Base-by-base conservation (phyloP, 2,797 vertebrate genomes). In the Buphagus erythrorhynchus region DNA sequence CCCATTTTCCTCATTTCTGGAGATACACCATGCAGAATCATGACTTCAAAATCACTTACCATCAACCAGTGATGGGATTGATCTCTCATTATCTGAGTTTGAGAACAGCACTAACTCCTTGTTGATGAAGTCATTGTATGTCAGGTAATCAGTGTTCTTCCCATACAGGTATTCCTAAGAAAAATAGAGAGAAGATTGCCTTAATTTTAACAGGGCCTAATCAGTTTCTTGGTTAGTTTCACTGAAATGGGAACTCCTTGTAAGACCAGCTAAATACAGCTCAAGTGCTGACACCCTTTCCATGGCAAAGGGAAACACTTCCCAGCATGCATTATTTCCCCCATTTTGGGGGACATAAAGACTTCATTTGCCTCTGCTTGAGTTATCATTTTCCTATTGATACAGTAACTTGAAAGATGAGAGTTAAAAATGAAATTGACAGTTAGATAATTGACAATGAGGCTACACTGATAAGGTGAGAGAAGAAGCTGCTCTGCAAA, bases 1-100 rank as follows among this genome's bases (percentile, higher is more conserved):
- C 3, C 5, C n/a, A 29, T 36, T 66, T 48, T 48, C 22, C 24
- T 54, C n/a, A 31, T 2, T 28, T 45, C 11, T 51, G 57, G 28
- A 43, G 38, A 87, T 4, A 31, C 11, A 26, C 24, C 29, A 22
- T 4, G 38, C 3, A 29, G 45, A 92, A 40, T 9, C 31, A 43
- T 0, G 9, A 4, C 10, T n/a, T 22, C 36, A 46, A 71, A 79
- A 52, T 40, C 63, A 96, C 99, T 95, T 87, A 99, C 99, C 99
- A 83, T 99, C 99, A 61, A 99, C 99, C 96, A 99, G 97, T 45
- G 99, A 99, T 5, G 99, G 99, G 95, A 99, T 98, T 40, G 99
- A 99, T 88, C 99, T 98, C 92, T 99, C 99, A 7, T 99, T 99
- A 97, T 99, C 99, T 6, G 99, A 99, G 97, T 99, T 99, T 88